Evolutionary conservation across 2,888 invertebrate species (phyloP), one percentile per base, ranked within the genome.

Genomic region (Ephialtes manifestator): DNA sequence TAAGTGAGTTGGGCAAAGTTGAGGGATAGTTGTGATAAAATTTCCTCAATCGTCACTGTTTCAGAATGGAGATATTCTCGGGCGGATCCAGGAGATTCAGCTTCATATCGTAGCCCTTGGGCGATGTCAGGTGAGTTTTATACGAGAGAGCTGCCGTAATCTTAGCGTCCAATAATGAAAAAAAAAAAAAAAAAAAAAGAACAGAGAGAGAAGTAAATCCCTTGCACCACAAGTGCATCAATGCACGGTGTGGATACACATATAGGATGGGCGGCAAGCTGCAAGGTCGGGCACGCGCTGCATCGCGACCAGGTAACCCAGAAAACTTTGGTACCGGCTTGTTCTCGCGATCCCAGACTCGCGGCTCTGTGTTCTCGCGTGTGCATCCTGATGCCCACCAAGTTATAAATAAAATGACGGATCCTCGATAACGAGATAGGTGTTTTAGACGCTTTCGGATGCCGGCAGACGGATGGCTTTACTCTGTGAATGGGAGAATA

Each of bases 41-140:
- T 24, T 28, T 28, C 2, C 4, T 24, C 2, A 58, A n/a, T 58
- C 11, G 3, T 72, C 74, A 31, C 51, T 43, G 79, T 86, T 88
- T 72, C 94, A 96, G 96, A 96, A 95, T 90, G 89, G 93, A 58
- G 94, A 94, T 79, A 90, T 95, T 53, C 95, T 95, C 91, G 94
- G 94, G 60, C 95, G 95, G 94, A 95, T 96, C 60, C 94, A 94
- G 90, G 95, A 96, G 89, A 95, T 96, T 86, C 96, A 96, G 92
- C 95, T 95, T 88, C 95, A 96, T 89, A 96, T 96, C 80, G 94
- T 96, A 86, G 93, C 95, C 11, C 95, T 96, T 91, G 95, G 96
- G 53, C 95, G 95, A 91, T 95, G 94, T 88, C 96, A 96, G 95
- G 96, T 96, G 94, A 95, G 95, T 94, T 78, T 60, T 55, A 35